Evolutionary conservation across 2,888 invertebrate genomes (phyloP).

Genomic region (Hyposoter dolosus): DNA sequence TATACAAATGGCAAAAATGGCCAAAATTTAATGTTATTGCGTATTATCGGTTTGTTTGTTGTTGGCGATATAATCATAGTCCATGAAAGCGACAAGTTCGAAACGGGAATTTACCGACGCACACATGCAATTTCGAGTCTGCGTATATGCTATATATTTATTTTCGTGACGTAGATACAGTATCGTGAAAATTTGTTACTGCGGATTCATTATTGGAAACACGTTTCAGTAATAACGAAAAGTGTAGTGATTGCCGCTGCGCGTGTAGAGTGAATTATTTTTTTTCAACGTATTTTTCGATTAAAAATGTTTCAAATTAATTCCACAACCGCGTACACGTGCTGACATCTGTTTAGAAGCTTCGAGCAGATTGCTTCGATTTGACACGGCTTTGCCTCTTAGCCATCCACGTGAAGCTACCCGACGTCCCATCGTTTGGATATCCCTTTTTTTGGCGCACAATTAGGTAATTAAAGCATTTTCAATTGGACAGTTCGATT

Average conservation of each 20-base stretch:
- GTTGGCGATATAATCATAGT: no score
- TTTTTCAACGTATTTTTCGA: background rate
- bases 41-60: no score
- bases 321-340: constrained; percentile 32
- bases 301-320: constrained; percentile 7
- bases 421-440: constrained; percentile 69
- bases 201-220: background rate
- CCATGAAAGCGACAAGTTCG: background rate
- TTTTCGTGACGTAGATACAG: background rate
- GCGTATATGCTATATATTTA: no score
- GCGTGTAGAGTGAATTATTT: no score
- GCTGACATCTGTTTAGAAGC: constrained; percentile 60
- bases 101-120: background rate
- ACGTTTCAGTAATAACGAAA: background rate
- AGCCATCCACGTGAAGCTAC: constrained; percentile 77
- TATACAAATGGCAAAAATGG: no score
- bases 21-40: no score
- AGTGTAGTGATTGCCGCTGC: background rate
- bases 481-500: constrained; percentile 23
- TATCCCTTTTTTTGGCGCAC: constrained; percentile 78
- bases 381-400: constrained; percentile 70
- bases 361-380: constrained; percentile 47
- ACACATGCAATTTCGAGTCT: no score
- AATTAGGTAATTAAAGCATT: constrained; percentile 76
- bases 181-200: background rate